Evolutionary conservation across 2,113 vertebrate species (phyloP).

Genomic region (Carollia perspicillata): DNA sequence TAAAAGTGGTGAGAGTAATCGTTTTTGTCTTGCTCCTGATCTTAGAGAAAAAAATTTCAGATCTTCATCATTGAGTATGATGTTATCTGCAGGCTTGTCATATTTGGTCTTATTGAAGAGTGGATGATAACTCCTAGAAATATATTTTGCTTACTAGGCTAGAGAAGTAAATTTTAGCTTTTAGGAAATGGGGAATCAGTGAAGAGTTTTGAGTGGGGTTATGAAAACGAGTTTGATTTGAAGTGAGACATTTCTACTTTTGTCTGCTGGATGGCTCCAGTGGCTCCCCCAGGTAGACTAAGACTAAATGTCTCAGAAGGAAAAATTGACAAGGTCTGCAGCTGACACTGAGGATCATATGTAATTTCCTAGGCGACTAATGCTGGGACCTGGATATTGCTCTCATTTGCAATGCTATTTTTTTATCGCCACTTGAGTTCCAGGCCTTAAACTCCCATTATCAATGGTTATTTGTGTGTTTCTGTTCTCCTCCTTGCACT

Average conservation of each 20-base stretch:
- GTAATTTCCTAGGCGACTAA: not conserved
- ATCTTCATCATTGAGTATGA: not conserved
- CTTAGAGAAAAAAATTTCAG: not conserved
- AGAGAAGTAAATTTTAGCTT: not conserved
- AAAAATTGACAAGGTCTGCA: not conserved
- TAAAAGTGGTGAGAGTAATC: not conserved
- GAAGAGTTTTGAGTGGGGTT: not conserved
- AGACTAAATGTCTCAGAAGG: not conserved
- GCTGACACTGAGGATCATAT: not conserved
- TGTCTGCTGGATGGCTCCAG: not conserved
- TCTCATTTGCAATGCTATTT: not conserved
- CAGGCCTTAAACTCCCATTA: not conserved
- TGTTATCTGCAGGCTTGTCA: not conserved
- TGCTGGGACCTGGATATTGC: not conserved
- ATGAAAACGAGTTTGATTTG: conserved; percentile 25
- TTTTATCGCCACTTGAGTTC: not conserved
- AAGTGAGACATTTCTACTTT: not conserved
- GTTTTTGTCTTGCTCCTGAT: not conserved
- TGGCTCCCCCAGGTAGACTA: not conserved
- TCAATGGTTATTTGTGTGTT: not conserved
- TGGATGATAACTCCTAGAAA: not conserved
- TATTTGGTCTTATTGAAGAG: not conserved
- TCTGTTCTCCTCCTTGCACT: not conserved
- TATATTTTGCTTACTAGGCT: not conserved
- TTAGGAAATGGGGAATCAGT: not conserved